A percentile compares a stretch with the other conserved stretches of the same genome.
phyloP scores from a whole-genome alignment of 37 sponge, comb jelly and placozoan genomes.

The Ephydatia muelleri region DNA sequence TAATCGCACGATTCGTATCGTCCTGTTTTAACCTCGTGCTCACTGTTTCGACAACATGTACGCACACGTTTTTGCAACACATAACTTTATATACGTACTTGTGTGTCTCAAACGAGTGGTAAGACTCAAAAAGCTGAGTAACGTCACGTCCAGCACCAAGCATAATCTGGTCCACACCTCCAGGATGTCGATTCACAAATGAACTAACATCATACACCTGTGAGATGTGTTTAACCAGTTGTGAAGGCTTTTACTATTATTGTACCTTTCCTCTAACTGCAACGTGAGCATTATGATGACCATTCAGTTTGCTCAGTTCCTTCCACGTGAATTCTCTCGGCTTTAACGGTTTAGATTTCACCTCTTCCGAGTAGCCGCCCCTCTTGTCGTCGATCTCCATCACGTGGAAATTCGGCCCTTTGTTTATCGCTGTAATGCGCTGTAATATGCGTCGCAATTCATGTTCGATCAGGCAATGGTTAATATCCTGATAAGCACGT shows the following conservation, averaged over 20 bases:
- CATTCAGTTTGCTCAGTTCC: constrained; percentile 84
- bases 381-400: not conserved
- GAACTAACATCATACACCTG: constrained; percentile 91
- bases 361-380: not conserved
- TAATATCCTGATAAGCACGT: too few relatives aligned
- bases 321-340: constrained; percentile 72
- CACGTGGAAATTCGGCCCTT: not conserved
- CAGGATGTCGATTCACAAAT: constrained; percentile 88
- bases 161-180: constrained; percentile 92
- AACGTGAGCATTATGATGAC: constrained; percentile 84
- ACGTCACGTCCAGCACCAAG: constrained; percentile 91
- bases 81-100: constrained; percentile 36
- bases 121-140: constrained; percentile 91
- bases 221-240: not conserved
- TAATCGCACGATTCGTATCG: too few relatives aligned
- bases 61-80: not conserved
- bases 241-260: not conserved
- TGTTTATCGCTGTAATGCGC: too few relatives aligned
- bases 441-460: too few relatives aligned
- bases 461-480: too few relatives aligned
- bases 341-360: not conserved
- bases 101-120: constrained; percentile 71
- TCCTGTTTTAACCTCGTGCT: too few relatives aligned
- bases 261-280: constrained; percentile 88
- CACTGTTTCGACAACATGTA: too few relatives aligned